Conservation (phyloP, 2,797 vertebrate genomes). For the Chelidonichthys spinosus region DNA sequence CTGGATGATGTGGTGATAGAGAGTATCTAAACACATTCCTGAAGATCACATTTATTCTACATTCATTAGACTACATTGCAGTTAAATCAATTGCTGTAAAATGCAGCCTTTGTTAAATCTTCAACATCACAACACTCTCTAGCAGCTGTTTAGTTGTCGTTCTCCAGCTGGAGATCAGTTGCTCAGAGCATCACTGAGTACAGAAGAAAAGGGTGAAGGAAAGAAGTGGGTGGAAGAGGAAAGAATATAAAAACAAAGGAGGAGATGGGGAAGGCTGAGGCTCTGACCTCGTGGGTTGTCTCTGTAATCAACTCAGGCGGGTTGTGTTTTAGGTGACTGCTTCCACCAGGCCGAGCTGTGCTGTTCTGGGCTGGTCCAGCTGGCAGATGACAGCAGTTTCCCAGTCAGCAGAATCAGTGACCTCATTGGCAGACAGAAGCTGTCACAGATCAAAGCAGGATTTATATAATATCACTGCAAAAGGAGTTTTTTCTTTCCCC, state of each 20-base stretch:
- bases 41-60: not conserved
- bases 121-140: not conserved
- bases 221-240: no score
- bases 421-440: slow-evolving; percentile 64
- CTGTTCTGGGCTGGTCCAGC: slow-evolving; percentile 20
- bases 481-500: slow-evolving; percentile 20
- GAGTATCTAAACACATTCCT: no score
- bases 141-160: not conserved
- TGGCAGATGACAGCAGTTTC: slow-evolving; percentile 43
- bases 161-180: slow-evolving; percentile 8
- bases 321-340: not conserved
- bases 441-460: slow-evolving; percentile 59
- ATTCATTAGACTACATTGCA: no score
- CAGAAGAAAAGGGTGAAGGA: no score
- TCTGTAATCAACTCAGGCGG: slow-evolving; percentile 12
- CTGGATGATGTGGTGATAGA: no score
- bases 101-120: not conserved
- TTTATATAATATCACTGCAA: slow-evolving; percentile 66
- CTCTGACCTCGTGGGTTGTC: not conserved
- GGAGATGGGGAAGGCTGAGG: no score
- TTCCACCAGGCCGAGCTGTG: slow-evolving; percentile 5
- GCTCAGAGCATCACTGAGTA: not conserved
- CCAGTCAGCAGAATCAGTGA: slow-evolving; percentile 55
- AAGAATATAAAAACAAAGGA: no score
- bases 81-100: no score